A percentile compares a stretch with the other conserved stretches of the same genome.
Evolutionary conservation across 2,888 invertebrate genomes (phyloP).

Genomic region (Pycnomerus fuliginosus): DNA sequence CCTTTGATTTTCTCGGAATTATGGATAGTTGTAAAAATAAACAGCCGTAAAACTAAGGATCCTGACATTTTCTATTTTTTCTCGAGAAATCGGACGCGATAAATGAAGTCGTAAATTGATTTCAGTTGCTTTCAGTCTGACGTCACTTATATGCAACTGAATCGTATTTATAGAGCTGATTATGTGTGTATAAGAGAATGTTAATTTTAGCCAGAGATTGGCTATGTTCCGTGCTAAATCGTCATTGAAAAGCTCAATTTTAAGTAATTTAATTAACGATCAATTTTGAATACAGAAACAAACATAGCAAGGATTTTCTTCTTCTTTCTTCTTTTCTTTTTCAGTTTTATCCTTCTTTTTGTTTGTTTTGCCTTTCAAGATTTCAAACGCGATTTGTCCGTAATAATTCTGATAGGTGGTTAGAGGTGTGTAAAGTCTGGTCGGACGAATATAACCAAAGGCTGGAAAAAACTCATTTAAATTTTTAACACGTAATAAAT

Average conservation of each 20-base stretch:
- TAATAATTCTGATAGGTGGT: slow-evolving; percentile 8
- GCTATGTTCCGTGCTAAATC: slow-evolving; percentile 27
- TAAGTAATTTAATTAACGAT: slow-evolving; percentile 12
- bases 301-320: background rate
- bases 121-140: too few species aligned
- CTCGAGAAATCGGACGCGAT: too few species aligned
- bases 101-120: too few species aligned
- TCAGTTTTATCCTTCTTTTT: background rate
- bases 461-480: slow-evolving; percentile 6
- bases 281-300: background rate
- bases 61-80: too few species aligned
- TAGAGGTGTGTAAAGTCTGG: slow-evolving; percentile 8
- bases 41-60: too few species aligned
- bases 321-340: slow-evolving; percentile 1
- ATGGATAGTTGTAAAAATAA: too few species aligned
- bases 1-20: too few species aligned
- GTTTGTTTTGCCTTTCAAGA: slow-evolving; percentile 4
- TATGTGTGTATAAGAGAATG: slow-evolving; percentile 34
- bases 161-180: slow-evolving; percentile 36
- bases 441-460: slow-evolving; percentile 12
- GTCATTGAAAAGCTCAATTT: slow-evolving; percentile 24
- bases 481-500: slow-evolving; percentile 1
- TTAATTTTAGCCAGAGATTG: slow-evolving; percentile 33
- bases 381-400: slow-evolving; percentile 5
- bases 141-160: slow-evolving; percentile 37